A percentile compares a stretch with the other conserved stretches of the same genome.
Evolutionary conservation across 2,113 vertebrate genomes (phyloP).

Genomic region (Paraplagusia blochii): DNA sequence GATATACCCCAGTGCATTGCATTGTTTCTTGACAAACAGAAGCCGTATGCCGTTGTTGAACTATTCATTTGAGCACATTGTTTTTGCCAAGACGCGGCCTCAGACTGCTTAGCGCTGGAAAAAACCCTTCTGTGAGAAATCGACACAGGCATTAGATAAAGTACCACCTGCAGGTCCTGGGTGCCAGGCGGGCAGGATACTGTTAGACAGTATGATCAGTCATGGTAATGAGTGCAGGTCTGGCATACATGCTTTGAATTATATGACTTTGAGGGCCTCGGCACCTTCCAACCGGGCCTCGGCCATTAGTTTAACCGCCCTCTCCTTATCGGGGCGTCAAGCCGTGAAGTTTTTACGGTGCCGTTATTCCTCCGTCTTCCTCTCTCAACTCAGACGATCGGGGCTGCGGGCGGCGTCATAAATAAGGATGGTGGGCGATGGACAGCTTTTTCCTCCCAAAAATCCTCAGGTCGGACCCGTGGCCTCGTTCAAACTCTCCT

Average conservation of each 20-base stretch:
- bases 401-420: conserved; percentile 1
- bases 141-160: conserved; percentile 69
- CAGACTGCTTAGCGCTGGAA: conserved; percentile 47
- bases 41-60: conserved; percentile 30
- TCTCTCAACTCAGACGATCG: conserved; percentile 21
- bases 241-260: conserved; percentile 68
- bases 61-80: conserved; percentile 43
- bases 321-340: conserved; percentile 68
- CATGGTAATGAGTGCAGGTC: conserved; percentile 77
- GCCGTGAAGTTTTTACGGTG: conserved; percentile 67
- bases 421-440: conserved; percentile 19
- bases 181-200: conserved; percentile 78
- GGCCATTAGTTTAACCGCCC: conserved; percentile 61
- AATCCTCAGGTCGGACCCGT: conserved; percentile 7
- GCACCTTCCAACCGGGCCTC: conserved; percentile 51
- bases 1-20: conserved; percentile 33
- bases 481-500: not conserved
- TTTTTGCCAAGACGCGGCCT: conserved; percentile 44
- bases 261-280: conserved; percentile 64
- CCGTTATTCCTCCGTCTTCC: conserved; percentile 45
- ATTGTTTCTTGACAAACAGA: conserved; percentile 36
- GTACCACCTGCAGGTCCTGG: conserved; percentile 76
- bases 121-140: conserved; percentile 61
- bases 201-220: conserved; percentile 77
- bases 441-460: not conserved